A percentile compares a stretch with the other conserved stretches of the same genome.
Evolutionary conservation across 2,797 vertebrate genomes (phyloP).

Genomic region (Leptodon cayanensis): DNA sequence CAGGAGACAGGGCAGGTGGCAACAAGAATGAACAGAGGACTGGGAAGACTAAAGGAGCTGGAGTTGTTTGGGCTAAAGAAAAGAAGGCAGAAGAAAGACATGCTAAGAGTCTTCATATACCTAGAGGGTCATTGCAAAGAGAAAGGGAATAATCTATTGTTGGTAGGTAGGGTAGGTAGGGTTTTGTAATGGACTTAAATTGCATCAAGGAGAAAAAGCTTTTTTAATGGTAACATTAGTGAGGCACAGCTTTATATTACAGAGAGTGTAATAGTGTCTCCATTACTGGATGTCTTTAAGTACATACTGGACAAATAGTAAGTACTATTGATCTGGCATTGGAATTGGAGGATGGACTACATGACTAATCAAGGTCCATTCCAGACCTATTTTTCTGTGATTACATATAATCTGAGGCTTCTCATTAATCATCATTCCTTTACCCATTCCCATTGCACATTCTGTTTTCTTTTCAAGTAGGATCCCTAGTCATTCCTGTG

Average conservation of each 20-base stretch:
- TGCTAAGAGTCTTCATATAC: neutral
- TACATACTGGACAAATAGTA: neutral
- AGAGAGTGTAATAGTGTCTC: neutral
- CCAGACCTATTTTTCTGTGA: slow-evolving; percentile 7
- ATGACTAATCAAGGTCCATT: slow-evolving; percentile 2
- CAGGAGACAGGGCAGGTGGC: neutral
- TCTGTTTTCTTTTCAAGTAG: slow-evolving; percentile 2
- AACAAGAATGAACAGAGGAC: neutral
- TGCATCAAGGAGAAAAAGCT: slow-evolving; percentile 13
- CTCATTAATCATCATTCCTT: neutral
- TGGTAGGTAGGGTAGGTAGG: neutral
- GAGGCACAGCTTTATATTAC: neutral
- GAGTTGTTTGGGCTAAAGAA: neutral
- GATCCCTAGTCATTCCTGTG: neutral
- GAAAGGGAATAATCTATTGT: neutral
- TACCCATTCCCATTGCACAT: neutral
- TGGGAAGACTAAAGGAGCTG: neutral
- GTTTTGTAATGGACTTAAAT: slow-evolving; percentile 36
- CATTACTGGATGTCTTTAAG: slow-evolving; percentile 9
- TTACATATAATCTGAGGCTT: neutral
- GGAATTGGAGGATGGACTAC: neutral
- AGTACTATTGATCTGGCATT: slow-evolving; percentile 39
- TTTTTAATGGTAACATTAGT: slow-evolving; percentile 41
- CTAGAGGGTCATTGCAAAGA: neutral
- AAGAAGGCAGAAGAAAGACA: neutral